A percentile compares a stretch with the other conserved stretches of the same genome.
These are phyloP conservation scores for Heteronetta atricapilla DNA, from an alignment of 2,113 vertebrate species.

Conservation along the genomic window DNA sequence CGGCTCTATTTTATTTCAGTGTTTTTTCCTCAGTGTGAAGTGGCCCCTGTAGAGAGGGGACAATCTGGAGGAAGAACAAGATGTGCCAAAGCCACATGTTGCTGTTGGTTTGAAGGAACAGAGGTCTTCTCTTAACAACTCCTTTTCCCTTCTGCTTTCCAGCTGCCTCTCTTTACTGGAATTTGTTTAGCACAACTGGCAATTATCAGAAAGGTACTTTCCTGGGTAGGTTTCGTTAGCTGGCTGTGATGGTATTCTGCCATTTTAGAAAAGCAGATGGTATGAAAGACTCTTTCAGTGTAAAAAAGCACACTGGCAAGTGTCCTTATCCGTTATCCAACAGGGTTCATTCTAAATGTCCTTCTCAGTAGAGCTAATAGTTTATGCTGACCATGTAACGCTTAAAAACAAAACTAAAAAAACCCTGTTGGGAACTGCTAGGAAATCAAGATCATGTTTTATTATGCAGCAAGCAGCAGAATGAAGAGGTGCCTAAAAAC, in stretches of 20 bases:
- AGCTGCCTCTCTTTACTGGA: not conserved
- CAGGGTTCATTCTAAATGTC: not conserved
- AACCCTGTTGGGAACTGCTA: not conserved
- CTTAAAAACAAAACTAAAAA: not conserved
- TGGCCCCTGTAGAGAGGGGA: not conserved
- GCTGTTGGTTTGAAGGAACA: not conserved
- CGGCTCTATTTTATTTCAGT: not conserved
- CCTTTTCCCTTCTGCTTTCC: not conserved
- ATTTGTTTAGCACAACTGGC: not conserved
- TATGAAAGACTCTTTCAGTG: not conserved
- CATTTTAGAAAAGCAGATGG: not conserved
- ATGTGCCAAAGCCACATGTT: not conserved
- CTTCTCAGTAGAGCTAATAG: not conserved
- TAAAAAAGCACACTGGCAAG: not conserved
- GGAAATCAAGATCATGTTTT: not conserved
- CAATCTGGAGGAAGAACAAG: not conserved
- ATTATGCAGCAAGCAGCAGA: not conserved
- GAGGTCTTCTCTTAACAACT: not conserved
- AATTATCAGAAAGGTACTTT: not conserved
- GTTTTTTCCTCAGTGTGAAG: not conserved
- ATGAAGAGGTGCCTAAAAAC: not conserved
- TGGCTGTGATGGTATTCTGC: not conserved
- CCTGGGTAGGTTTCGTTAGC: not conserved
- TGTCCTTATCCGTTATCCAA: not conserved
- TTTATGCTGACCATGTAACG: not conserved